Percentiles rank a stretch among this genome's conserved stretches.
phyloP scores from a whole-genome alignment of 2,888 invertebrate species.

The Pediacus dermestoides region DNA sequence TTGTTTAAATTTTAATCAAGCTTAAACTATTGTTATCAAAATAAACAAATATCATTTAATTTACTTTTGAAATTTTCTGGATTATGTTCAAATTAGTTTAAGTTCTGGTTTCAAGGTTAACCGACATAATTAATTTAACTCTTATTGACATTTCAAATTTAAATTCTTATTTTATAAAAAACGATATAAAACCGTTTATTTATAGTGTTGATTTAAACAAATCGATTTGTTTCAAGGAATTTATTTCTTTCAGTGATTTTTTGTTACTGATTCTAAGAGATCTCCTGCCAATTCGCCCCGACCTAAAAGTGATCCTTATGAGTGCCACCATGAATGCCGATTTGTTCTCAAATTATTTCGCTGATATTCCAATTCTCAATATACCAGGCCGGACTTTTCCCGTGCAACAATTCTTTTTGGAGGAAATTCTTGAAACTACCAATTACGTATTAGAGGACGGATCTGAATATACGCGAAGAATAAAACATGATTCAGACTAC shows the following conservation, averaged over 20 bases:
- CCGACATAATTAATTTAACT: background rate
- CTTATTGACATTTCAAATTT: background rate
- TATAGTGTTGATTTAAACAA: background rate
- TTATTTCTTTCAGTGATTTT: conserved; percentile 65
- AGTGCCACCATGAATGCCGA: conserved; percentile 88
- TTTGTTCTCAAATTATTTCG: conserved; percentile 81
- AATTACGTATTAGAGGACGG: conserved; percentile 61
- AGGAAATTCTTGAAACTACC: conserved; percentile 71
- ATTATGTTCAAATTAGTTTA: too few species aligned
- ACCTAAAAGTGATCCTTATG: conserved; percentile 85
- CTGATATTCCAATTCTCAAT: conserved; percentile 70
- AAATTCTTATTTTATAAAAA: background rate
- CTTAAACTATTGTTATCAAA: too few species aligned
- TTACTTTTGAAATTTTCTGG: too few species aligned
- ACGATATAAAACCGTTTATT: background rate
- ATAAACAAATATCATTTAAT: too few species aligned
- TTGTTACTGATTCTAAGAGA: conserved; percentile 78
- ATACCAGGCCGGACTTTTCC: conserved; percentile 84
- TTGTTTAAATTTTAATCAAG: too few species aligned
- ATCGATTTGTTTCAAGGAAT: background rate
- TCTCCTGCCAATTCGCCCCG: conserved; percentile 65
- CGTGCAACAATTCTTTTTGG: conserved; percentile 75
- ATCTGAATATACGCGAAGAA: conserved; percentile 61
- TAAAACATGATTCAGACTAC: conserved; percentile 52
- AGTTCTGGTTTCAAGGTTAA: too few species aligned